Base-by-base conservation (phyloP, 2,888 invertebrate genomes). In the Drosophila austrosaltans region DNA sequence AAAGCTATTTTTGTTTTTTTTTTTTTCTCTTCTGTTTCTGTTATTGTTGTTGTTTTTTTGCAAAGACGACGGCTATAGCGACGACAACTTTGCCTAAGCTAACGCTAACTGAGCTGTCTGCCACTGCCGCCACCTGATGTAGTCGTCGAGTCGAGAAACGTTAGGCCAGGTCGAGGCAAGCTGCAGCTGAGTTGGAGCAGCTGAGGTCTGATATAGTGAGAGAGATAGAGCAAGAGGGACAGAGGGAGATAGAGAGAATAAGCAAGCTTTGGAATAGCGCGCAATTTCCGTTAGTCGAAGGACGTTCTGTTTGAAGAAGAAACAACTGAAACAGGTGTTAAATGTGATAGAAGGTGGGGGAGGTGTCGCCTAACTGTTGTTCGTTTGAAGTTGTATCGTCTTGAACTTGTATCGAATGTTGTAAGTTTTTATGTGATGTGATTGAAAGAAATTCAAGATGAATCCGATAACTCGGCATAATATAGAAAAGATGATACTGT, bases 1-100 rank as follows among this genome's bases (percentile, higher is more conserved):
- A 56, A 36, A 20, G 75, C 75, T 73, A 73, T 73, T 75, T 73
- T 69, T 75, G 69, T 48, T 72, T 72, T 66, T 58, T 32, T 60
- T 60, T 53, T 64, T 60, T 60, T 72, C 62, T 62, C 25, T 60
- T 60, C 25, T 71, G 56, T 56, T 59, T 48, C 63, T 59, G 59
- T 53, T 57, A 83, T 42, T 48, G 7, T 20, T 48, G 20, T 6
- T 48, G 7, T 12, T 48, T 25, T 48, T 25, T 48, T 25, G 25
- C 25, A 48, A 25, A 48, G 44, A 48, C 72, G 77, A 70, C 74
- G 75, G 64, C 25, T 76, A 16, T 36, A 36, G 36, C 63, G 44
- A n/a, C 42, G 56, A 63, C 60, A 44, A 22, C 40, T 25, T 44
- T 44, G 20, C 20, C 44, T 44, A 20, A 44, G 44, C 44, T 44